Evolutionary conservation across 2,888 invertebrate genomes (phyloP), one percentile per base, ranked within the genome.

Genomic region (Keiferia lycopersicella): DNA sequence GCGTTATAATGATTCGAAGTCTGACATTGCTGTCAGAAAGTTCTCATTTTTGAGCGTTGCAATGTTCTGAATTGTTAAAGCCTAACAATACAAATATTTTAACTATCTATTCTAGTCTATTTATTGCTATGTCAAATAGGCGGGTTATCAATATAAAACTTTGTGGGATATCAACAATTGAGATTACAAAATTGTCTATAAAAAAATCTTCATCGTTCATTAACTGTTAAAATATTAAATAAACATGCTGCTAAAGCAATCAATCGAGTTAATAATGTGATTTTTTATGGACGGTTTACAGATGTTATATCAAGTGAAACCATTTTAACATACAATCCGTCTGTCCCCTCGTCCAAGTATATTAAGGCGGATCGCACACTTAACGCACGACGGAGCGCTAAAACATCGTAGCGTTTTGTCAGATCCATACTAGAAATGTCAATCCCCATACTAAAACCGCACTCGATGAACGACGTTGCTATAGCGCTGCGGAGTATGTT

Each of bases 81-180:
- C 87, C 86, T 87, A 86, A 81, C 76, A 81, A 86, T 86, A 86
- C 73, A 76, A 76, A 80, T 79, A 80, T 86, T 86, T 34, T 86
- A 80, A 84, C 84, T 90, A 89, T 82, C 86, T 88, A 89, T 82
- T 86, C 88, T 90, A 89, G 78, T 74, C 82, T 90, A 91, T 90
- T 90, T 91, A 91, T 91, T 91, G 91, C 91, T 91, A 91, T 89
- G 82, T 88, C 87, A 86, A 84, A 87, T 91, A 91, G 90, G 90
- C 91, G 91, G 91, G 91, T 84, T 87, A 84, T 87, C 79, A 83
- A 86, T 88, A 83, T 83, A 83, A 81, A 82, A 79, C 73, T 77
- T 81, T 79, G 81, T 84, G 82, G 81, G 78, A 73, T 77, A 74
- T 79, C 78, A 86, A 87, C 82, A 80, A 84, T 83, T 84, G 82